Conservation (phyloP, 2,797 vertebrate genomes). For the Oreochromis mossambicus region DNA sequence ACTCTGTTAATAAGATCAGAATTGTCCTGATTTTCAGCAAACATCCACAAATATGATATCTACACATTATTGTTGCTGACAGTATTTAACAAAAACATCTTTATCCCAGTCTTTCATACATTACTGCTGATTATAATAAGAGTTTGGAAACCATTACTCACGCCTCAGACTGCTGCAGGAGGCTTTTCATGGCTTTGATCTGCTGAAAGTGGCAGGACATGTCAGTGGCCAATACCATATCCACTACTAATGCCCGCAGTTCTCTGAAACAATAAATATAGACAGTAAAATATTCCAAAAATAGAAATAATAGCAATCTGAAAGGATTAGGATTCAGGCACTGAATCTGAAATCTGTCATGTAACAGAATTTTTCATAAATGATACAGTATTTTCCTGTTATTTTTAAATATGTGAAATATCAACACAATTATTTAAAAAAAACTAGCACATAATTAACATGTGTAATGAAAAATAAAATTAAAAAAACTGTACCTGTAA, state of each 20-base stretch:
- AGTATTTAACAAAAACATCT: background rate
- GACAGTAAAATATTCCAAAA: background rate
- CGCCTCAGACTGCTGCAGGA: conserved; percentile 90
- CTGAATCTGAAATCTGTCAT: background rate
- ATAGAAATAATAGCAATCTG: background rate
- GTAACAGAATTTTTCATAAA: background rate
- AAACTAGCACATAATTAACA: background rate
- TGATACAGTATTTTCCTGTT: background rate
- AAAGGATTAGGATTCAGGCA: background rate
- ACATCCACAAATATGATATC: background rate
- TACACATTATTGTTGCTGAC: background rate
- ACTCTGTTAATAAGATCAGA: background rate
- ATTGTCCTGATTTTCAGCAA: background rate
- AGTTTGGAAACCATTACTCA: conserved; percentile 70
- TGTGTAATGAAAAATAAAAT: background rate
- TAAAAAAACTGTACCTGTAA: background rate
- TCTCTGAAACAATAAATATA: conserved; percentile 72
- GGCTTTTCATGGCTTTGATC: conserved; percentile 94
- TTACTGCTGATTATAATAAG: background rate
- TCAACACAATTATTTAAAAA: background rate
- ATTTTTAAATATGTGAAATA: background rate
- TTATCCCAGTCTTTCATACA: background rate
- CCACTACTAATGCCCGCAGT: conserved; percentile 89
- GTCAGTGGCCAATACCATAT: conserved; percentile 97
- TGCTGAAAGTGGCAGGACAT: conserved; percentile 99